A percentile compares a stretch with the other conserved stretches of the same genome.
Evolutionary conservation across 2,888 invertebrate genomes (phyloP).

Genomic region (Pherbina coryleti): DNA sequence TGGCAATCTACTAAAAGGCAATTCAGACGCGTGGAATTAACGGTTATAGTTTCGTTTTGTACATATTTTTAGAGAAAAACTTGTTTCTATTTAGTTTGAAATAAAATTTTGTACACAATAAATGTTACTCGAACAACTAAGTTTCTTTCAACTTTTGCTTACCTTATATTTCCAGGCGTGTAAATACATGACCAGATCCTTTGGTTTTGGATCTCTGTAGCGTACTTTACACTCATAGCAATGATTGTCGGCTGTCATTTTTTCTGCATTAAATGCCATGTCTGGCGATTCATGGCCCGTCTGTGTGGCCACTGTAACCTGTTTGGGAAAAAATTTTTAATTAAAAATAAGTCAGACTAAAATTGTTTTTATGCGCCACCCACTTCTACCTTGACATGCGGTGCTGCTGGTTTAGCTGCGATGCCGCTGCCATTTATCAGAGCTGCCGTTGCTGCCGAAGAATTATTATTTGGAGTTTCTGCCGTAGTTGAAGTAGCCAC

Average conservation of each 20-base stretch:
- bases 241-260: slow-evolving; percentile 84
- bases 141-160: slow-evolving; percentile 45
- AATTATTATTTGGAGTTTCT: slow-evolving; percentile 2
- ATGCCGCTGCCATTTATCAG: neutral
- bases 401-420: neutral
- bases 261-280: slow-evolving; percentile 76
- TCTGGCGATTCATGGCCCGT: slow-evolving; percentile 85
- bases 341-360: neutral
- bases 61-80: too few relatives aligned
- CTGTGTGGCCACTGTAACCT: slow-evolving; percentile 88
- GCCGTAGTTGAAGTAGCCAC: slow-evolving; percentile 4
- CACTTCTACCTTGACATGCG: slow-evolving; percentile 49
- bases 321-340: slow-evolving; percentile 8
- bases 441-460: slow-evolving; percentile 17
- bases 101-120: too few relatives aligned
- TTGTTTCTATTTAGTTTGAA: neutral
- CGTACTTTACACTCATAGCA: slow-evolving; percentile 95
- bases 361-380: slow-evolving; percentile 18
- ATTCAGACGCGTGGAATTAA: too few relatives aligned
- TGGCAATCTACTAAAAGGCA: too few relatives aligned
- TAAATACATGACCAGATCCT: slow-evolving; percentile 94
- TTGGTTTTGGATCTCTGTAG: slow-evolving; percentile 91
- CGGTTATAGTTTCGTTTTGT: too few relatives aligned
- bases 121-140: neutral
- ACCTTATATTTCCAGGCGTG: slow-evolving; percentile 95